phyloP scores from a whole-genome alignment of 2,113 vertebrate genomes.

The Strigops habroptila region DNA sequence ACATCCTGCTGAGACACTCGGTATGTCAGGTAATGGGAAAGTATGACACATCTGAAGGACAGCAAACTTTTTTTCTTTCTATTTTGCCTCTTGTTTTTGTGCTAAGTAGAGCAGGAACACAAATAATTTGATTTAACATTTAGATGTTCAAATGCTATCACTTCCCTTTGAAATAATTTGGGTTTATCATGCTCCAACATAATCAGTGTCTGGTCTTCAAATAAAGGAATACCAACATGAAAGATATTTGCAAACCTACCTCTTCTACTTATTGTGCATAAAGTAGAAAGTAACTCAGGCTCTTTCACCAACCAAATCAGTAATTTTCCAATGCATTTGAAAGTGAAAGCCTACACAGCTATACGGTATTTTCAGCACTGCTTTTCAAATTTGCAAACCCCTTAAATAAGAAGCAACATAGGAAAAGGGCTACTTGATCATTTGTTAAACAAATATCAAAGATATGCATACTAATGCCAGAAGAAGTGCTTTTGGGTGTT shows the following conservation, averaged over 20 bases:
- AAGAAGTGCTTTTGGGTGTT: constrained; percentile 64
- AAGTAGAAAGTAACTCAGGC: background rate
- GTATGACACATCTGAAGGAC: background rate
- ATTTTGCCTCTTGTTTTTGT: background rate
- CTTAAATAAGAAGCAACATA: constrained; percentile 48
- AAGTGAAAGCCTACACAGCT: background rate
- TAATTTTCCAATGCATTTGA: background rate
- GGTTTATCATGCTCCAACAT: background rate
- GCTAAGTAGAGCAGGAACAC: background rate
- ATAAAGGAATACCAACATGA: background rate
- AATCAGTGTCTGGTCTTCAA: background rate
- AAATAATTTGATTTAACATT: background rate
- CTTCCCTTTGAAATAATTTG: background rate
- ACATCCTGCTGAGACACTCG: constrained; percentile 4
- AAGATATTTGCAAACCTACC: background rate
- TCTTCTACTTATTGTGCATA: background rate
- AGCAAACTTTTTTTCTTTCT: background rate
- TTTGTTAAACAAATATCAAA: constrained; percentile 68
- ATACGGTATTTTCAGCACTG: background rate
- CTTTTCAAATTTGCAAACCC: constrained; percentile 7
- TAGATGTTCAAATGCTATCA: background rate
- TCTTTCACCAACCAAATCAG: background rate
- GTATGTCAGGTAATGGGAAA: constrained; percentile 1
- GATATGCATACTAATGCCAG: constrained; percentile 51
- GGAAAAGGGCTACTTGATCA: constrained; percentile 45